Evolutionary conservation across 2,888 invertebrate species (phyloP).

Genomic region (Pyrocoelia pectoralis): DNA sequence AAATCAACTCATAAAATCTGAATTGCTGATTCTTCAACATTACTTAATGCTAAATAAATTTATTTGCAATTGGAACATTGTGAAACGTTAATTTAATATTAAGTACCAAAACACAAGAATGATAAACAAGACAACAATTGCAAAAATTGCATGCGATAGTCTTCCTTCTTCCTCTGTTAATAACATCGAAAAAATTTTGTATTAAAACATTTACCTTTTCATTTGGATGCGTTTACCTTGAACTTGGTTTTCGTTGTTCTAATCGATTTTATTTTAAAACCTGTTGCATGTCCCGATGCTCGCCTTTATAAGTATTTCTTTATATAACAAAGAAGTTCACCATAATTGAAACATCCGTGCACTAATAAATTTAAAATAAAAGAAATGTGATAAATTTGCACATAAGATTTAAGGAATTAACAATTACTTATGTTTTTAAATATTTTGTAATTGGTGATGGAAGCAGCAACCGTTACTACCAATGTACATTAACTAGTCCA

Average conservation of each 20-base stretch:
- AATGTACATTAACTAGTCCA: conserved; percentile 54
- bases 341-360: no score
- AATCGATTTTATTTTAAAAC: conserved; percentile 41
- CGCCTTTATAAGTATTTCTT: conserved; percentile 20
- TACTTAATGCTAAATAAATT: no score
- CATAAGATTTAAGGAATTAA: no score
- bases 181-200: neutral
- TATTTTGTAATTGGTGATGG: neutral
- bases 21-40: no score
- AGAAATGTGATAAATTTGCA: no score
- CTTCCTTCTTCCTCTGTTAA: conserved; percentile 13
- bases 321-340: neutral
- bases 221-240: conserved; percentile 48
- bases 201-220: conserved; percentile 19
- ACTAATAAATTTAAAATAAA: no score
- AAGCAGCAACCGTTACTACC: conserved; percentile 8
- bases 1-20: no score
- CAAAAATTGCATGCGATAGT: conserved; percentile 24
- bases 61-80: no score
- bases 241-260: conserved; percentile 44
- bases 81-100: no score
- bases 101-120: conserved; percentile 5
- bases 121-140: no score
- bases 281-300: conserved; percentile 41
- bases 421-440: no score